Conservation (phyloP, 30 jellyfish, hydroid and myxozoan genomes). For the Mastigias papua region DNA sequence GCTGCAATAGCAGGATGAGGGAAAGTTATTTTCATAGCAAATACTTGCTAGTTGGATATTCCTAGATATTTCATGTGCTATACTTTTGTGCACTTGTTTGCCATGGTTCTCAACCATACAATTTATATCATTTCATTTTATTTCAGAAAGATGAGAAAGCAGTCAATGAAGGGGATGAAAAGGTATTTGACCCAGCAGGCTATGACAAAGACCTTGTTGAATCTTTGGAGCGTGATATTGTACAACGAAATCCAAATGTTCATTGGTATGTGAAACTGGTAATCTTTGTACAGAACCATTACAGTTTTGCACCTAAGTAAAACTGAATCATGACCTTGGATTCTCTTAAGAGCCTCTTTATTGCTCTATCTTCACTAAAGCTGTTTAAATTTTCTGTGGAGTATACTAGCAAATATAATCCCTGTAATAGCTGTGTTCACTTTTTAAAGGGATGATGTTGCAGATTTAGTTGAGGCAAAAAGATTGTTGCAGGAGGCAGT, state of each 20-base stretch:
- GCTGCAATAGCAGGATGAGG: too few relatives aligned
- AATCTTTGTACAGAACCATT: not conserved
- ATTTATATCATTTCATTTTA: not conserved
- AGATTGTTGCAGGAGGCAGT: constrained; percentile 94
- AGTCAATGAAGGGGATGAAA: constrained; percentile 83
- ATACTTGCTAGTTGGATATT: too few relatives aligned
- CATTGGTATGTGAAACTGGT: constrained; percentile 71
- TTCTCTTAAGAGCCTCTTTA: too few relatives aligned
- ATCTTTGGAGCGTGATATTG: constrained; percentile 92
- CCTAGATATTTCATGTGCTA: too few relatives aligned
- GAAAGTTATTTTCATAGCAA: too few relatives aligned
- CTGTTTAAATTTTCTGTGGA: too few relatives aligned
- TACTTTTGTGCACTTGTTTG: too few relatives aligned
- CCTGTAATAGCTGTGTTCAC: not conserved
- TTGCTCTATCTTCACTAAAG: too few relatives aligned
- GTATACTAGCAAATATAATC: not conserved
- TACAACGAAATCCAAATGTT: constrained; percentile 94
- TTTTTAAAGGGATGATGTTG: constrained; percentile 88
- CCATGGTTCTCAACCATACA: not conserved
- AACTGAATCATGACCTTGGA: not conserved
- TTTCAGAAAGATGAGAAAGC: constrained; percentile 81
- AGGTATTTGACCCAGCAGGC: constrained; percentile 91
- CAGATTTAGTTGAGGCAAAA: constrained; percentile 93
- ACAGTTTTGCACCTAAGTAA: not conserved
- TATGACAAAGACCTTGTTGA: constrained; percentile 97